Base-by-base conservation (phyloP, 2,888 invertebrate species). In the Thera britannica region DNA sequence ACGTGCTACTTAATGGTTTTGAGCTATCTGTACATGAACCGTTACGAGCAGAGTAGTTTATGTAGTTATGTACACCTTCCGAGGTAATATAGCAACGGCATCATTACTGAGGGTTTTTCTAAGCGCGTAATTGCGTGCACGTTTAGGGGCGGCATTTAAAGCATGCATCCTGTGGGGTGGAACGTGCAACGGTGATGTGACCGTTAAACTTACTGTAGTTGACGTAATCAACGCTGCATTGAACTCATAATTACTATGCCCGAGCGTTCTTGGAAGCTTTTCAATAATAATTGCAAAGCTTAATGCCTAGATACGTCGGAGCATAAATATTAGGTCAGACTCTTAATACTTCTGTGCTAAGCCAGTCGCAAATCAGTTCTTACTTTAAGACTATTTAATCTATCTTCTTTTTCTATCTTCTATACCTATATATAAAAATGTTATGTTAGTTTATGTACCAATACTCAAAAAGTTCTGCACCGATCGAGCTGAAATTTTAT, bases 141-240 rank as follows among this genome's bases (percentile, higher is more conserved):
- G 75, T 80, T 85, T 79, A 83, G 78, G 82, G 84, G 81, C 82
- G 81, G 79, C 44, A 68, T 62, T 67, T 68, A 62, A 70, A 73
- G 68, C 70, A 73, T 70, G 67, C 73, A 72, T 78, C 81, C 77
- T 75, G 72, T 76, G 65, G 77, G 78, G 77, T 77, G 75, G 74
- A 70, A 70, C 60, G 62, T 74, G 73, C 72, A 70, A 71, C 65
- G 65, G 65, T 65, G 57, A 34, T 58, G 74, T 75, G 77, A 80
- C 83, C 83, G 83, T 81, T 79, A 78, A 73, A 67, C 72, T 76
- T 69, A 68, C 73, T 65, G 69, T 71, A 67, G 64, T 67, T 60
- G 59, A 60, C 64, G 70, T 65, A 71, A 65, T 67, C 70, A 62
- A 67, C 52, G 65, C 67, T 65, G 56, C 60, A 70, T 63, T 66